These are phyloP conservation scores for Nomada fucata DNA, from an alignment of 2,888 invertebrate species.

Conservation along the genomic window DNA sequence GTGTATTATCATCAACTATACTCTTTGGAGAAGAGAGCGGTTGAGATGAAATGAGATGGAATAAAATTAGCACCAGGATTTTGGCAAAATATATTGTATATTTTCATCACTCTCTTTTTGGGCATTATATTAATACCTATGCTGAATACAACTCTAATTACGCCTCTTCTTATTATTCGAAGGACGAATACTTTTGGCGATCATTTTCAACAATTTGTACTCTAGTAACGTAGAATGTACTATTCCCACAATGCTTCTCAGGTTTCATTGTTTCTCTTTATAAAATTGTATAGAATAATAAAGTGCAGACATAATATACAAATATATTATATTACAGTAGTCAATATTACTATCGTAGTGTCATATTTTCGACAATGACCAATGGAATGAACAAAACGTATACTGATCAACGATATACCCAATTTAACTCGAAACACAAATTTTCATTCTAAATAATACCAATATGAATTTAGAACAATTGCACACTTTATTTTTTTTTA, in stretches of 20 bases:
- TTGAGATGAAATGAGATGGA: background rate
- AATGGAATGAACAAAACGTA: constrained; percentile 70
- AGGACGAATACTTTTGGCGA: constrained; percentile 48
- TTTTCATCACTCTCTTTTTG: constrained; percentile 44
- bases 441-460: background rate
- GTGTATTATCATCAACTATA: too few relatives aligned
- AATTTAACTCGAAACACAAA: background rate
- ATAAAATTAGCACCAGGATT: background rate
- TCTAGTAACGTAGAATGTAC: constrained; percentile 63
- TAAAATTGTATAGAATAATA: constrained; percentile 1
- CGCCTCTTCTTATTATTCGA: constrained; percentile 36
- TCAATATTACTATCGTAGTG: constrained; percentile 3
- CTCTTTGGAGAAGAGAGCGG: too few relatives aligned
- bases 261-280: constrained; percentile 9
- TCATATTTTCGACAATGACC: constrained; percentile 35
- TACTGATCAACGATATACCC: constrained; percentile 23
- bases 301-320: constrained; percentile 13
- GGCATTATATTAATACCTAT: constrained; percentile 53
- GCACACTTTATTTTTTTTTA: background rate
- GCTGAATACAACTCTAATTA: constrained; percentile 47
- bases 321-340: constrained; percentile 9
- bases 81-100: constrained; percentile 63
- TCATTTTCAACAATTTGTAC: constrained; percentile 65
- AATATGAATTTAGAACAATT: background rate
- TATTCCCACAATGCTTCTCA: constrained; percentile 36